Conservation (phyloP, 1,140 invertebrate genomes). For the Drosophila quadrilineata region DNA sequence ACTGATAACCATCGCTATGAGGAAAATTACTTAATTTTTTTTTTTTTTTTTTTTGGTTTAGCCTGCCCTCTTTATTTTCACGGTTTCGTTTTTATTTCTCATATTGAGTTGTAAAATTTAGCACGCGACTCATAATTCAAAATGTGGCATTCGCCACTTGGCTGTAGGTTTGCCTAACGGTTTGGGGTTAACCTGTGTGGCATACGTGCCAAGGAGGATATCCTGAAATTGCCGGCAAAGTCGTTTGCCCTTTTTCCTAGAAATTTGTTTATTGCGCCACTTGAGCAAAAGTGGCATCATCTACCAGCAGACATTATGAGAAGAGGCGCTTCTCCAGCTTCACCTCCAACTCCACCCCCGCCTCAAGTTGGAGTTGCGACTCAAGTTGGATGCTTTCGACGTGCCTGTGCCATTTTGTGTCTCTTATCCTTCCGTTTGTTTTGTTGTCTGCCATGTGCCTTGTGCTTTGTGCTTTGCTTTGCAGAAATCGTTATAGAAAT, state of each 20-base stretch:
- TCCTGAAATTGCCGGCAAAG: slow-evolving; percentile 17
- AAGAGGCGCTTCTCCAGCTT: no score
- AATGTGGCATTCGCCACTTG: slow-evolving; percentile 7
- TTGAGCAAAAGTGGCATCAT: slow-evolving; percentile 76
- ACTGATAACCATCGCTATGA: slow-evolving; percentile 63
- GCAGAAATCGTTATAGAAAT: slow-evolving; percentile 75
- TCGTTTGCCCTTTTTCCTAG: slow-evolving; percentile 48
- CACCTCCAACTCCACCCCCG: no score
- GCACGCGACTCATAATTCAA: slow-evolving; percentile 45
- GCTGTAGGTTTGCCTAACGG: slow-evolving; percentile 1
- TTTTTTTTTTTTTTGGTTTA: not conserved
- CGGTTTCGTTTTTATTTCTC: slow-evolving; percentile 1
- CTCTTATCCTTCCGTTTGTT: slow-evolving; percentile 31
- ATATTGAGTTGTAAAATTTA: slow-evolving; percentile 40
- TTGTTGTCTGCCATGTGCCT: no score
- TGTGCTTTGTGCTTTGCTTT: slow-evolving; percentile 72
- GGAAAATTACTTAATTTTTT: slow-evolving; percentile 75
- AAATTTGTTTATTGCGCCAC: slow-evolving; percentile 79
- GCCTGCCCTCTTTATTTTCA: not conserved
- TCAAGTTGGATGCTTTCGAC: slow-evolving; percentile 52
- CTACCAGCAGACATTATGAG: slow-evolving; percentile 41
- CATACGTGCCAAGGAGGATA: slow-evolving; percentile 46
- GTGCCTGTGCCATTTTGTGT: slow-evolving; percentile 46
- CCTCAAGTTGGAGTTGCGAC: slow-evolving; percentile 6
- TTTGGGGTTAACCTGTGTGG: slow-evolving; percentile 38